Evolutionary conservation across 2,888 invertebrate species (phyloP).

Genomic region (Limnephilus rhombicus): DNA sequence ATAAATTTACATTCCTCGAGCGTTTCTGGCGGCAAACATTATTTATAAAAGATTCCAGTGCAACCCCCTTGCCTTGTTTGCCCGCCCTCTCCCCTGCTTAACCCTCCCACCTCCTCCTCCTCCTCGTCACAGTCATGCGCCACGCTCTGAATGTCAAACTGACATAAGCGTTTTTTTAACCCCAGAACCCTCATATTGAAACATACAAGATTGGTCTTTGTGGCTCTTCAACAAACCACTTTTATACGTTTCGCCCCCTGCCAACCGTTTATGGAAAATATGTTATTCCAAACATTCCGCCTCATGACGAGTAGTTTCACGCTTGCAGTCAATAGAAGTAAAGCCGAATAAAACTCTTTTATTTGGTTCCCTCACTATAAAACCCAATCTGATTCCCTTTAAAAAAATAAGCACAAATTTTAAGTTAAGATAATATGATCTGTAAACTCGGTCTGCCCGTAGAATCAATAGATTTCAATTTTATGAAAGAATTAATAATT

Average conservation of each 20-base stretch:
- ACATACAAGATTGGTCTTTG: neutral
- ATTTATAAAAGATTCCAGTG: constrained; percentile 46
- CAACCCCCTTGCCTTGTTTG: constrained; percentile 14
- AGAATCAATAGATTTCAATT: too few species aligned
- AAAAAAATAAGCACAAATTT: too few species aligned
- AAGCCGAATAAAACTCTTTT: too few species aligned
- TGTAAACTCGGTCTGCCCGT: too few species aligned
- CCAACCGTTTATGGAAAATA: too few species aligned
- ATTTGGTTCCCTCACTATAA: too few species aligned
- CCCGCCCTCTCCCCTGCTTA: neutral
- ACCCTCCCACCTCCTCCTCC: neutral
- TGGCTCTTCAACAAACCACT: neutral
- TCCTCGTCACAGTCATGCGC: constrained; percentile 5
- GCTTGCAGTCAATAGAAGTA: neutral
- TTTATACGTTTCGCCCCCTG: neutral
- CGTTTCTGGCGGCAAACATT: constrained; percentile 48
- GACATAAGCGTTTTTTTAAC: constrained; percentile 52
- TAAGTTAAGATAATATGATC: too few species aligned
- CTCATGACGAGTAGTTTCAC: neutral
- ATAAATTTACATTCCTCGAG: constrained; percentile 51
- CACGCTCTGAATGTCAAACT: constrained; percentile 54
- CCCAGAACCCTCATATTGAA: constrained; percentile 28
- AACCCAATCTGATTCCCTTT: too few species aligned
- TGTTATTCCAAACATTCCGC: neutral
- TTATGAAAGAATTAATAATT: too few species aligned